Percentiles rank a stretch among this genome's conserved stretches.
These are phyloP conservation scores for Harlomillsia oculata DNA, from an alignment of 1,140 invertebrate genomes.

Conservation along the genomic window DNA sequence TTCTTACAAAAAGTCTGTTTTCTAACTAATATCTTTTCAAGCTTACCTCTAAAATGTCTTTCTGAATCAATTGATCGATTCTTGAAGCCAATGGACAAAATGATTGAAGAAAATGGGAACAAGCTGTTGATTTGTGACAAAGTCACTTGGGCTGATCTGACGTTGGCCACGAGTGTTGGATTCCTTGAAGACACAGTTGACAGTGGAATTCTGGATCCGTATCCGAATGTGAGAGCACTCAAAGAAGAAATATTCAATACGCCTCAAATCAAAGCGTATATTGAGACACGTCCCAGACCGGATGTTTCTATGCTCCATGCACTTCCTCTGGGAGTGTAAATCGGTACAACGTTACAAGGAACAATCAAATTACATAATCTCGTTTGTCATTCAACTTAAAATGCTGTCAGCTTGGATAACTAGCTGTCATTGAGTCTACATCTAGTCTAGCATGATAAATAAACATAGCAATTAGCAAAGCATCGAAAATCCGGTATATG, in stretches of 20 bases:
- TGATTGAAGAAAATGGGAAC: background rate
- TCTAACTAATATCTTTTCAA: too few relatives aligned
- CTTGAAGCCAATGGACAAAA: background rate
- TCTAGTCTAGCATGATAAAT: too few relatives aligned
- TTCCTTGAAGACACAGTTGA: background rate
- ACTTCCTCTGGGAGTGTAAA: background rate
- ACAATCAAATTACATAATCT: too few relatives aligned
- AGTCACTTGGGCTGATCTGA: conserved; percentile 1
- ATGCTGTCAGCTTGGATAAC: too few relatives aligned
- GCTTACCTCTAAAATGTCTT: too few relatives aligned
- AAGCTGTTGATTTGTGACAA: background rate
- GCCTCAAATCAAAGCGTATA: background rate
- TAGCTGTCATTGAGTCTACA: too few relatives aligned
- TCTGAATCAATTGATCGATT: too few relatives aligned
- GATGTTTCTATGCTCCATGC: background rate
- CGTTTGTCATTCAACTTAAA: too few relatives aligned
- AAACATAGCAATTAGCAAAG: too few relatives aligned
- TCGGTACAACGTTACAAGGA: too few relatives aligned
- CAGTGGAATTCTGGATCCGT: background rate
- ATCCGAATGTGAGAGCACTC: background rate
- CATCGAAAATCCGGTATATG: too few relatives aligned
- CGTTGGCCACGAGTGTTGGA: background rate
- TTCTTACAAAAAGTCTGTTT: too few relatives aligned
- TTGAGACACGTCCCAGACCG: background rate
- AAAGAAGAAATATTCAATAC: background rate